Percentiles rank a stretch among this genome's conserved stretches.
Conservation (phyloP, 2,888 invertebrate genomes). For the Acronicta psi region DNA sequence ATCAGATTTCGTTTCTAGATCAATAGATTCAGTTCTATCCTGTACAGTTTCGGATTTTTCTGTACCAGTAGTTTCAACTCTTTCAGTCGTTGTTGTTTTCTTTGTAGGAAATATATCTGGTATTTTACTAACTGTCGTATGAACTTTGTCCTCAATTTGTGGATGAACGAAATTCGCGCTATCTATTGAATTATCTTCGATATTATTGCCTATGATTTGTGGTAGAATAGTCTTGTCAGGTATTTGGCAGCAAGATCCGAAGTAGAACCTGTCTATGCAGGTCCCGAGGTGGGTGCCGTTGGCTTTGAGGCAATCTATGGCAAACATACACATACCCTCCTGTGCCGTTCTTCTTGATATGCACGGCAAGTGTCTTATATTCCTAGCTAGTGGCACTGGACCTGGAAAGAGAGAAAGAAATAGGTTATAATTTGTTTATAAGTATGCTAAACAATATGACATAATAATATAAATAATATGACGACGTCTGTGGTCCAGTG, state of each 20-base stretch:
- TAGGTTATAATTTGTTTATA: conserved; percentile 31
- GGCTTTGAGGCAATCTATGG: conserved; percentile 96
- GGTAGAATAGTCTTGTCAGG: conserved; percentile 87
- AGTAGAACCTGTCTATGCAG: conserved; percentile 97
- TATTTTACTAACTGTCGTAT: conserved; percentile 53
- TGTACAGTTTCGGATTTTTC: conserved; percentile 67
- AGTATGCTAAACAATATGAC: background rate
- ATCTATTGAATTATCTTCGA: conserved; percentile 90
- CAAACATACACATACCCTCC: conserved; percentile 97
- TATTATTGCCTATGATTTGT: conserved; percentile 90
- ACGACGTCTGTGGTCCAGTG: too few species aligned
- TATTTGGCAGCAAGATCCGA: conserved; percentile 96
- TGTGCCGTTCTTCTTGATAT: conserved; percentile 94
- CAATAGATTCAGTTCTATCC: conserved; percentile 70
- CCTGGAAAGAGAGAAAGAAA: conserved; percentile 75
- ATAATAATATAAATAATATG: too few species aligned
- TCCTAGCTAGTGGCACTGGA: conserved; percentile 94
- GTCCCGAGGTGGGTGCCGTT: conserved; percentile 97
- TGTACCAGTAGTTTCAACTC: conserved; percentile 61
- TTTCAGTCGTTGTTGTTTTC: conserved; percentile 63
- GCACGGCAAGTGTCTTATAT: conserved; percentile 96
- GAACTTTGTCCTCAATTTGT: conserved; percentile 76
- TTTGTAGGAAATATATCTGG: conserved; percentile 55
- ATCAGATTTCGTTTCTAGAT: conserved; percentile 74
- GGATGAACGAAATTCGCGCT: conserved; percentile 84